Evolutionary conservation across 2,888 invertebrate species (phyloP), one percentile per base, ranked within the genome.

Genomic region (Epinotia nisella): DNA sequence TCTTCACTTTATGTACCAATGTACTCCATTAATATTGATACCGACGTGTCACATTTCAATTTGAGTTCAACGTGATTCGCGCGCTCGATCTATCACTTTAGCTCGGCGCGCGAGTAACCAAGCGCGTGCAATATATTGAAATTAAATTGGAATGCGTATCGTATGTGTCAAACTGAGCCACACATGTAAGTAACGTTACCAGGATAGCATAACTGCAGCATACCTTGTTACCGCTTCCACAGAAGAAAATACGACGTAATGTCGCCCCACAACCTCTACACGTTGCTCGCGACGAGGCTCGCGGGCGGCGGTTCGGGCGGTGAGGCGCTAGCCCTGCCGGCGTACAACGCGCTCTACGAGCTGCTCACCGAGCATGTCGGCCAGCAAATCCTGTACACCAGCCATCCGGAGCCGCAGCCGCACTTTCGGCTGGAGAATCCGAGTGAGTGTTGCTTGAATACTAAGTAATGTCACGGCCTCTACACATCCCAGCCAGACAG

Each of bases 191-290:
- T 7, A 29, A 29, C 35, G 9, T 9, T 35, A 35, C 9, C 35
- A 35, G 9, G 35, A 7, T 35, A 35, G 9, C 35, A 35, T 35
- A 0, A 35, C 35, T 9, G 35, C 0, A 35, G 35, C 35, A 9
- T 49, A 11, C 17, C 10, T 24, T 17, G 24, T 41, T 15, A 35
- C 9, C 9, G 10, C 11, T 9, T 71, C 81, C 86, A 15, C 93
- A 98, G 98, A 94, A 95, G 99, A 83, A 99, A 99, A 93, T 99
- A 99, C 93, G 99, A 99, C 93, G 98, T 99, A 70, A 99, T 99
- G 98, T 98, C 98, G 78, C 98, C 99, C 1, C 98, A 98, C 94
- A 99, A 99, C 95, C 95, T 99, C 85, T 99, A 99, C 94, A 99
- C 99, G 35, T 94, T 99, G 83, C 95, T 99, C 81, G 98, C 99